Base-by-base conservation (phyloP, 2,888 invertebrate species). In the Phengaris alcon region DNA sequence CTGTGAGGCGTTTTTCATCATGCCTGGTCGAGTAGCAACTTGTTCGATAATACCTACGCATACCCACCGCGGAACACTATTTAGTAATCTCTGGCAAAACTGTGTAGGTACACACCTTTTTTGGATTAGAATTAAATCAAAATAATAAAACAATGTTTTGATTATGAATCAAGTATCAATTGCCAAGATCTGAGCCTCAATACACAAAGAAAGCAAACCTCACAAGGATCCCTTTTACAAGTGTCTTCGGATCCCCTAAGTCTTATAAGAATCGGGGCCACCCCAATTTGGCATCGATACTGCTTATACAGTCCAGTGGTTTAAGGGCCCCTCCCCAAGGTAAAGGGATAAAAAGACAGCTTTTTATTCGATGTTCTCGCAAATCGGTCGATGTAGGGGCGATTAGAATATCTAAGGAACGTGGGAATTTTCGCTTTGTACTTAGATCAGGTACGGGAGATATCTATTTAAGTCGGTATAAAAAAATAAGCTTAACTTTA, bases 281-380 rank as follows among this genome's bases (percentile, higher is more conserved):
- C 90, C 91, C 90, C 88, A 90, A 91, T 90, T 91, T 90, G 89
- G 85, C 88, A 91, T 92, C 90, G 91, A 92, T 91, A 91, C 88
- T 84, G 87, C 85, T 84, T 87, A 88, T 87, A 84, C 84, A 86
- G 89, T 87, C 88, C 89, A 84, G 82, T 82, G 84, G 82, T 82
- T 82, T 79, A 82, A 84, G 84, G 81, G 84, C 78, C 81, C 81
- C 83, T 85, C 86, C 84, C 86, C 76, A 79, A 84, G 83, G 84
- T 84, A 84, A 87, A 86, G 87, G 90, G 90, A 90, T 91, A 89
- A 90, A 90, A 89, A 88, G 88, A 88, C 87, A 87, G 86, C 87
- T 87, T 85, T 88, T 89, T 87, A 86, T 85, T 87, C 87, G 89
- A 89, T 88, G 90, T 87, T 88, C 87, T 86, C 89, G 85, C 87